Percentiles rank a stretch among this genome's conserved stretches.
These are phyloP conservation scores for Stenodema calcarata DNA, from an alignment of 2,888 invertebrate species.

Conservation along the genomic window DNA sequence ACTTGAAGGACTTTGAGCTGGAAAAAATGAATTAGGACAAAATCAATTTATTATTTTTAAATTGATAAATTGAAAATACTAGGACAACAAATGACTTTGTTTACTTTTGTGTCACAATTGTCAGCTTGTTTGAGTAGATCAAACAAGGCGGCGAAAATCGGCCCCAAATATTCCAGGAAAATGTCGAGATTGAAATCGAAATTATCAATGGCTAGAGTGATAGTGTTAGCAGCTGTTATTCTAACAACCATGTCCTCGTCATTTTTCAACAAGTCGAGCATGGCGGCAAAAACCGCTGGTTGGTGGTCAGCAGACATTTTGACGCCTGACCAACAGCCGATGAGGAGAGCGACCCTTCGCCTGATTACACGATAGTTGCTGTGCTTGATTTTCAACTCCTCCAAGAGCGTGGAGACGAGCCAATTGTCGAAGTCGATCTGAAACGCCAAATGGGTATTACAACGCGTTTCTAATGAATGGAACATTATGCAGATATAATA, in stretches of 20 bases:
- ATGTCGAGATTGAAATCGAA: constrained; percentile 89
- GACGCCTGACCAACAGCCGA: constrained; percentile 76
- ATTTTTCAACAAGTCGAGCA: constrained; percentile 74
- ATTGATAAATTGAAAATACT: no score
- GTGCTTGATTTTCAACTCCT: constrained; percentile 82
- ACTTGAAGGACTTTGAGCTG: constrained; percentile 90
- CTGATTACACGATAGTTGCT: constrained; percentile 84
- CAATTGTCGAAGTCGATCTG: constrained; percentile 91
- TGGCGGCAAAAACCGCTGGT: constrained; percentile 80
- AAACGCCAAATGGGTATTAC: neutral
- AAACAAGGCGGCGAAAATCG: constrained; percentile 78
- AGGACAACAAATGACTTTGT: no score
- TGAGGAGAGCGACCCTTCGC: constrained; percentile 82
- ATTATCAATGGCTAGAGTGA: constrained; percentile 86
- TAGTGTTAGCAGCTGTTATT: constrained; percentile 82
- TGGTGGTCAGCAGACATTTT: constrained; percentile 80
- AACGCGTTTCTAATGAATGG: no score
- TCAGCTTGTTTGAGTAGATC: constrained; percentile 82
- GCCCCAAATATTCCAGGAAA: constrained; percentile 82
- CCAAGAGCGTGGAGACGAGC: constrained; percentile 81
- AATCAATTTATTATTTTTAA: no score
- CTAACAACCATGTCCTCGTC: constrained; percentile 89
- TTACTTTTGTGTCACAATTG: constrained; percentile 90
- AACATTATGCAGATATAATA: no score
- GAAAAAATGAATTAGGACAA: constrained; percentile 58